Evolutionary conservation across 2,113 vertebrate species (phyloP), one percentile per base, ranked within the genome.

Genomic region (Taurulus bubalis): DNA sequence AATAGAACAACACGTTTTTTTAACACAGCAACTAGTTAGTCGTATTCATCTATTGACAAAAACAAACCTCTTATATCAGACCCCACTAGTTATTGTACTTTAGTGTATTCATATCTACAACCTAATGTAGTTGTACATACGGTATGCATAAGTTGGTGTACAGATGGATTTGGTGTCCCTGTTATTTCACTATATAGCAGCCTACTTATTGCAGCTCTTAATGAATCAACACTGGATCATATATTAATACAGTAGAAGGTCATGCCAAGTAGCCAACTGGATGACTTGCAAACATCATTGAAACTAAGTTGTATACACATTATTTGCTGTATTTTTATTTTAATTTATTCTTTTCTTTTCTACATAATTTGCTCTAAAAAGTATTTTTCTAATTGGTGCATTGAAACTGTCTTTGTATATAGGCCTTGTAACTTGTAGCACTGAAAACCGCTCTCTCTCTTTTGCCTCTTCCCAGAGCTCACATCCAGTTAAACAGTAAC

Each of bases 351-450:
- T 82, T 65, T 83, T 66, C 28, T 92, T 91, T 92, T 91, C 78
- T 89, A 93, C 84, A 87, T 93, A 79, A 91, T 91, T 90, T 85
- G 71, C 85, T 91, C 76, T 69, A 85, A 82, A 92, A 87, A 90
- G 86, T 89, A 90, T 92, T 94, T 92, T 94, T 93, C 82, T 94
- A 92, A 89, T 84, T 85, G 85, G 72, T 92, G 67, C 22, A 68
- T 90, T 91, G 83, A 69, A 90, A 56, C 71, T 67, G 71, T 85
- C 70, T 6, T 69, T 89, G 79, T 88, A 82, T 63, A 74, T 79
- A 75, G 18, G 71, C 82, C 84, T 86, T 71, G 73, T 82, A 64
- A 62, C 59, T 47, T 38, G 77, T 86, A 85, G 90, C 90, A 82
- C 75, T 86, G 64, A 70, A 67, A 80, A 80, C 63, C 0, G 30